Evolutionary conservation across 2,113 vertebrate genomes (phyloP).

Genomic region (Cairina moschata): DNA sequence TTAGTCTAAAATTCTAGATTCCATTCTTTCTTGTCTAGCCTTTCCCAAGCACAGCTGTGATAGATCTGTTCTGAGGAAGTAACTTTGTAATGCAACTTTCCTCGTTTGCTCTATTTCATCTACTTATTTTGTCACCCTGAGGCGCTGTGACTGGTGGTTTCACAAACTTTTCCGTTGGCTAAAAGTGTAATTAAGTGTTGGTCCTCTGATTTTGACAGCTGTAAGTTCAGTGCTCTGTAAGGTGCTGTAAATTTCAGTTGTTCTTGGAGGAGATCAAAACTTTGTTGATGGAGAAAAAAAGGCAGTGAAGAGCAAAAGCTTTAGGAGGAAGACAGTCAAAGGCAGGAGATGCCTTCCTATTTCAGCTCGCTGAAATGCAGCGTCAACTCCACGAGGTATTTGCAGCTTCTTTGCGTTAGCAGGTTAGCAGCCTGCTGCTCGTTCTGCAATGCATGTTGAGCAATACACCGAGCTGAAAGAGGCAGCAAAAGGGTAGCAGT

Average conservation of each 20-base stretch:
- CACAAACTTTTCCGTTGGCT: neutral
- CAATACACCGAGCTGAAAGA: neutral
- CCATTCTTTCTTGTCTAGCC: neutral
- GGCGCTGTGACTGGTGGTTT: neutral
- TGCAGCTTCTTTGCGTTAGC: neutral
- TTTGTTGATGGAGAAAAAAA: neutral
- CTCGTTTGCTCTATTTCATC: slow-evolving; percentile 2
- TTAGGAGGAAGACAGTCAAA: neutral
- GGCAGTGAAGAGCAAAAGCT: neutral
- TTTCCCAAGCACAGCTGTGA: neutral
- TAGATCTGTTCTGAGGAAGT: neutral
- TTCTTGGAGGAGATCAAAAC: neutral
- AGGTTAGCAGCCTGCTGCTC: neutral
- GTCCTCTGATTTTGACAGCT: neutral
- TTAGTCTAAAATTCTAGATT: neutral
- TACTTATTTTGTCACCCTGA: slow-evolving; percentile 1
- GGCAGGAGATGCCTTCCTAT: neutral
- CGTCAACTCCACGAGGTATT: neutral
- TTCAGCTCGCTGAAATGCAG: no score
- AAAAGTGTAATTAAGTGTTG: neutral
- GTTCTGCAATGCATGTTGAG: neutral
- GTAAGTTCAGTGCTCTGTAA: neutral
- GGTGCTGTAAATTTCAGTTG: neutral
- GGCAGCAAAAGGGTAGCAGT: neutral
- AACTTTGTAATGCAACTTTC: slow-evolving; percentile 5